Evolutionary conservation across 2,113 vertebrate species (phyloP).

Genomic region (Paraplagusia blochii): DNA sequence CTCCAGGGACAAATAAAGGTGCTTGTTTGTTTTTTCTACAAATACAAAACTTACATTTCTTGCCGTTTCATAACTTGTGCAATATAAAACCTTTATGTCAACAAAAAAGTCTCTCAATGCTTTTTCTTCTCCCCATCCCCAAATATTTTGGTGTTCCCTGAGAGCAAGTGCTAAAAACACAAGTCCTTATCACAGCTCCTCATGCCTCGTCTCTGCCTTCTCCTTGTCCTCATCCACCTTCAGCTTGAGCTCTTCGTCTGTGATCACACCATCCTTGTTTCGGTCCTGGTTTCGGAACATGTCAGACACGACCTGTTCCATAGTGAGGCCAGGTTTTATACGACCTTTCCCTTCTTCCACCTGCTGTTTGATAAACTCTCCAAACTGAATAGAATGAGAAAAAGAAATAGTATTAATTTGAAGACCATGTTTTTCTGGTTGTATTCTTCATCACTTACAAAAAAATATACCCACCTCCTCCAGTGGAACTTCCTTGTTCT

Average conservation of each 20-base stretch:
- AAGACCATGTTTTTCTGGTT: not conserved
- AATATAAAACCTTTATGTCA: conserved; percentile 31
- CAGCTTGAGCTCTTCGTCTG: conserved; percentile 85
- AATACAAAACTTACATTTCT: conserved; percentile 30
- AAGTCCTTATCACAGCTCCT: conserved; percentile 81
- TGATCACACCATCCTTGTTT: conserved; percentile 88
- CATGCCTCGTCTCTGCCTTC: conserved; percentile 71
- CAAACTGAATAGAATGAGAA: conserved; percentile 76
- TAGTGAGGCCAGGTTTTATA: conserved; percentile 81
- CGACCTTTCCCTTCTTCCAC: conserved; percentile 87
- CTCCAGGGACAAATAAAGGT: conserved; percentile 52
- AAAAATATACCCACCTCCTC: conserved; percentile 79
- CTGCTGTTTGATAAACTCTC: conserved; percentile 88
- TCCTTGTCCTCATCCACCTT: conserved; percentile 90
- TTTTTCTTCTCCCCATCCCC: too few species aligned
- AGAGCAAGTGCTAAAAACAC: conserved; percentile 36
- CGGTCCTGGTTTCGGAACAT: conserved; percentile 97
- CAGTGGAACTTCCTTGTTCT: conserved; percentile 78
- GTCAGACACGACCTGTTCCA: conserved; percentile 81
- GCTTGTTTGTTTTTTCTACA: conserved; percentile 46
- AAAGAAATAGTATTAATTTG: not conserved
- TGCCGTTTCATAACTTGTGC: conserved; percentile 10
- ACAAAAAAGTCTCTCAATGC: conserved; percentile 25
- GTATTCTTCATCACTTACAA: not conserved
- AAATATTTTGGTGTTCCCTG: conserved; percentile 47